These are phyloP conservation scores for Cyphomyrus discorhynchus DNA, from an alignment of 2,113 vertebrate species.

Conservation along the genomic window DNA sequence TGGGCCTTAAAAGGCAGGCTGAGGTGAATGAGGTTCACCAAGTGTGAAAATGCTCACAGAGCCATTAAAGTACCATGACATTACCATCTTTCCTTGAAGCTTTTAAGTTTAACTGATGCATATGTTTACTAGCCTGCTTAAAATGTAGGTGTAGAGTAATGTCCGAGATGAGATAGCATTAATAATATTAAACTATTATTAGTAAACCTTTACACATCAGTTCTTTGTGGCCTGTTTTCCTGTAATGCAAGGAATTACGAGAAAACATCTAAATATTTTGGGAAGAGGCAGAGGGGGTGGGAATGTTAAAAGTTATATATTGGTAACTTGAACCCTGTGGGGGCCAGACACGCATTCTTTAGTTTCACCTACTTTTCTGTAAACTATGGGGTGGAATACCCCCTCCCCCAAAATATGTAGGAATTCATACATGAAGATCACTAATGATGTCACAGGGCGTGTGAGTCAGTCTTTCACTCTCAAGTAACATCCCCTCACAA, in stretches of 20 bases:
- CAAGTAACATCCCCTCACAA: not conserved
- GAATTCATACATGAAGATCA: not conserved
- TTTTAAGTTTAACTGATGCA: not conserved
- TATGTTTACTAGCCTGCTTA: not conserved
- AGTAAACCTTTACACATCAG: not conserved
- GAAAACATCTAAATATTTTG: not conserved
- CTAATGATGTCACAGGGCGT: not conserved
- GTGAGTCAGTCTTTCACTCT: not conserved
- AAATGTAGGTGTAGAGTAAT: not conserved
- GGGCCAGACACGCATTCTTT: not conserved
- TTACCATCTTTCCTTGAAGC: not conserved
- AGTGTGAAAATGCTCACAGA: not conserved
- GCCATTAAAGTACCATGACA: not conserved
- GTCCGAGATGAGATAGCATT: not conserved
- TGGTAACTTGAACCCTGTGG: not conserved
- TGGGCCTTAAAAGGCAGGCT: not conserved
- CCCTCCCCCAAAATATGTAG: not conserved
- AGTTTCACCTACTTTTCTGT: not conserved
- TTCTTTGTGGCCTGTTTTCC: not conserved
- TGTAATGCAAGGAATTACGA: not conserved
- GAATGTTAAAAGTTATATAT: not conserved
- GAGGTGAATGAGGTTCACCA: not conserved
- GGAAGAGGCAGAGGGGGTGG: not conserved
- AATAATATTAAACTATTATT: too few species aligned
- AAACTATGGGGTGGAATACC: not conserved